Conservation (phyloP, 2,113 vertebrate genomes). For the Nothobranchius furzeri region DNA sequence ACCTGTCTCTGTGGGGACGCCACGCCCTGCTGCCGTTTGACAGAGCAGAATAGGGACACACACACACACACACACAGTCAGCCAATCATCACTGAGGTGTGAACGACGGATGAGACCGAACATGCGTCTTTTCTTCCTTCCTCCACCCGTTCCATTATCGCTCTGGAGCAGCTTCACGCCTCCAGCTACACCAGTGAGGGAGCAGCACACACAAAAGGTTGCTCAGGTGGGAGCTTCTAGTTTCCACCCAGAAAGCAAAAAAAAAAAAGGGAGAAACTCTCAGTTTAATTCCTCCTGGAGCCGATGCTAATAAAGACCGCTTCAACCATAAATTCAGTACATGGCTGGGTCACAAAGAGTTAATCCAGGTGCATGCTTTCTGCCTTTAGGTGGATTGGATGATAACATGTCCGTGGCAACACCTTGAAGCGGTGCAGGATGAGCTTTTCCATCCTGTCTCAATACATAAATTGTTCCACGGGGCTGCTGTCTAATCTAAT, state of each 20-base stretch:
- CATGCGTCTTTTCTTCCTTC: conserved; percentile 18
- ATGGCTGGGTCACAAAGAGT: no score
- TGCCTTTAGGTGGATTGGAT: no score
- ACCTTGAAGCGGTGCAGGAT: background rate
- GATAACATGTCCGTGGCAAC: no score
- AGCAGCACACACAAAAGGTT: background rate
- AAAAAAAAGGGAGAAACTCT: background rate
- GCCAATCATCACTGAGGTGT: conserved; percentile 50
- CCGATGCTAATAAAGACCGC: no score
- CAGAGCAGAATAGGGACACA: conserved; percentile 13
- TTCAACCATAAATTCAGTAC: no score
- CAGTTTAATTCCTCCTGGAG: no score
- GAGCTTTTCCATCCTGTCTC: background rate
- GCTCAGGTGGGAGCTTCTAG: background rate
- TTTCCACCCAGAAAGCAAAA: background rate
- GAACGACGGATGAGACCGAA: conserved; percentile 32
- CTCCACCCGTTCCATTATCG: conserved; percentile 16
- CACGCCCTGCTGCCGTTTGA: conserved; percentile 66
- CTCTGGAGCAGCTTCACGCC: background rate
- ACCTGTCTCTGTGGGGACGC: conserved; percentile 45
- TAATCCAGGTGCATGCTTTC: background rate
- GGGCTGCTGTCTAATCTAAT: background rate
- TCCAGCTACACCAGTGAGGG: background rate
- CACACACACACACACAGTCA: conserved; percentile 7
- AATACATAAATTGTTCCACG: background rate